These are phyloP conservation scores for Monarcha castaneiventris DNA, from an alignment of 2,113 vertebrate species.

Conservation along the genomic window DNA sequence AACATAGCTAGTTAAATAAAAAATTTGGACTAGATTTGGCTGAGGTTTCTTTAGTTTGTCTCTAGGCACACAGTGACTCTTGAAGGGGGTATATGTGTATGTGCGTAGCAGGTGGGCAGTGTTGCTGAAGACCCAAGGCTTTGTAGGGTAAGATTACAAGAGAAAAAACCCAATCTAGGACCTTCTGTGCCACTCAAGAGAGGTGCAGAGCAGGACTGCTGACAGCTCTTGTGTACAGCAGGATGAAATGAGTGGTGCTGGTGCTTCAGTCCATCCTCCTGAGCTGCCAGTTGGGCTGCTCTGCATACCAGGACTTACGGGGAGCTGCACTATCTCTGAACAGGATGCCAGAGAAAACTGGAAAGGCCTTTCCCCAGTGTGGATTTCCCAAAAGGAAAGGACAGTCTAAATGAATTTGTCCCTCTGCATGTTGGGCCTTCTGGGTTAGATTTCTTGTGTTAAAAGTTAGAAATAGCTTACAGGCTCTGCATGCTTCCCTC, in stretches of 20 bases:
- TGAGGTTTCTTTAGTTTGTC: neutral
- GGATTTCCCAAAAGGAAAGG: neutral
- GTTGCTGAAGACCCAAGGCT: neutral
- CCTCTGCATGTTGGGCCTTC: neutral
- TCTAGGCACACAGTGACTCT: neutral
- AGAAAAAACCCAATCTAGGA: neutral
- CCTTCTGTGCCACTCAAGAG: neutral
- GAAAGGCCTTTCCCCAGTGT: neutral
- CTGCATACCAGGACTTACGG: neutral
- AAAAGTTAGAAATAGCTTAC: neutral
- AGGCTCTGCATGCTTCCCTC: neutral
- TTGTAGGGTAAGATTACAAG: neutral
- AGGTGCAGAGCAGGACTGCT: neutral
- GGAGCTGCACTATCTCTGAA: neutral
- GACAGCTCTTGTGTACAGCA: neutral
- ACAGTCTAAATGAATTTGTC: neutral
- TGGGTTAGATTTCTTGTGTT: neutral
- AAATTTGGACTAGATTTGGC: neutral
- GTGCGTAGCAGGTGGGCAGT: neutral
- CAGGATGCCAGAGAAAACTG: neutral
- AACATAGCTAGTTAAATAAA: neutral
- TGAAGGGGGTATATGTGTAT: accelerated
- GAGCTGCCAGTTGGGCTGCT: neutral
- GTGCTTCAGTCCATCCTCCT: neutral
- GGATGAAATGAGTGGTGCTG: neutral